phyloP scores from a whole-genome alignment of 1,140 invertebrate species.

The Zaprionus kolodkinae region DNA sequence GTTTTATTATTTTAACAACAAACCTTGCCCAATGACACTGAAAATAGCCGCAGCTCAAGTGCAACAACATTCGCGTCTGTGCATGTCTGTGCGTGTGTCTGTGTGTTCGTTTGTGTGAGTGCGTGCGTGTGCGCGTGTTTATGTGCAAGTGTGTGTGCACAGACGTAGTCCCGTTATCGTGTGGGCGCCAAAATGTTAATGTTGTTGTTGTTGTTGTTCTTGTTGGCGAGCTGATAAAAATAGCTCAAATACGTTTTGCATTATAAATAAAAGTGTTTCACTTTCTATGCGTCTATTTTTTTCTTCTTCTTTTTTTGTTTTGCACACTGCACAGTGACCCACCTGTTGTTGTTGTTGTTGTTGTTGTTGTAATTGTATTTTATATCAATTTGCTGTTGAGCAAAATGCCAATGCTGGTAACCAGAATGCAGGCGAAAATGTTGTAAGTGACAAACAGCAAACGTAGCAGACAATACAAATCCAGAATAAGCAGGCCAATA shows the following conservation, averaged over 20 bases:
- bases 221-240: conserved; percentile 51
- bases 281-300: conserved; percentile 46
- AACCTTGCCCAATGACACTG: conserved; percentile 52
- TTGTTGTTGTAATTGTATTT: conserved; percentile 10
- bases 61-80: conserved; percentile 4
- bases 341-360: conserved; percentile 68
- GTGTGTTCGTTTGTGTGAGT: conserved; percentile 8
- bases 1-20: conserved; percentile 16
- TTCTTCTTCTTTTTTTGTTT: conserved; percentile 17
- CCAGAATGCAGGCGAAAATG: conserved; percentile 10
- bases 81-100: not conserved
- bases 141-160: conserved; percentile 16
- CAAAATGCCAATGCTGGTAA: conserved; percentile 7
- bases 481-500: conserved; percentile 10
- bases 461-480: conserved; percentile 26
- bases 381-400: conserved; percentile 15
- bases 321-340: conserved; percentile 37
- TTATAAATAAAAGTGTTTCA: conserved; percentile 36
- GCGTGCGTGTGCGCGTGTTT: conserved; percentile 13
- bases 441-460: conserved; percentile 8
- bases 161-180: conserved; percentile 29
- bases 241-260: conserved; percentile 35
- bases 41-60: conserved; percentile 16
- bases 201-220: conserved; percentile 21
- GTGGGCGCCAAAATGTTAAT: conserved; percentile 70